These are phyloP conservation scores for Leucophenga maculata DNA, from an alignment of 2,888 invertebrate genomes.

Conservation along the genomic window DNA sequence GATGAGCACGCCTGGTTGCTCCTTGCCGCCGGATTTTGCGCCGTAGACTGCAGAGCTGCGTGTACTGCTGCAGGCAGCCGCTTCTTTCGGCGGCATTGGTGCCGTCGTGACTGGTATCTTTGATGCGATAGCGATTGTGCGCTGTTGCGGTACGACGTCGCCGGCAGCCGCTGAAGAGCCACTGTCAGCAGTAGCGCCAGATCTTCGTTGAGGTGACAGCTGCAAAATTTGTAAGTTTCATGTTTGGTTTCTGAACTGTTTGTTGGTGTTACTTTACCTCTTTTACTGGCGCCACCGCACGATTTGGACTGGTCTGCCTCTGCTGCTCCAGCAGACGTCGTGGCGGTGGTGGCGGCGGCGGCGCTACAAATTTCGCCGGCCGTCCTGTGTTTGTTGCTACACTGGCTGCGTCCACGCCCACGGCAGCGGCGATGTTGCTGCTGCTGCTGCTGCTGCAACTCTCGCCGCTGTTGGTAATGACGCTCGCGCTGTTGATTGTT, in stretches of 20 bases:
- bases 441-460: constrained; percentile 49
- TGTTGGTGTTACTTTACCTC: too few species aligned
- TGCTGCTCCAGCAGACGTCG: constrained; percentile 56
- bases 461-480: constrained; percentile 69
- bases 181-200: constrained; percentile 73
- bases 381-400: constrained; percentile 42
- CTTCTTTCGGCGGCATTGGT: constrained; percentile 39
- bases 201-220: constrained; percentile 64
- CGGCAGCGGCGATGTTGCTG: constrained; percentile 15
- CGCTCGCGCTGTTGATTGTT: constrained; percentile 75
- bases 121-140: constrained; percentile 57
- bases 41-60: background rate
- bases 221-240: constrained; percentile 27
- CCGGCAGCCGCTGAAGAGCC: constrained; percentile 72
- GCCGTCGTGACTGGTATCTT: constrained; percentile 52
- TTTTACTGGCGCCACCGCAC: constrained; percentile 46
- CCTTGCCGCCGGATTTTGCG: constrained; percentile 42
- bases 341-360: constrained; percentile 71
- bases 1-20: constrained; percentile 47
- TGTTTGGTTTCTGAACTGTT: too few species aligned
- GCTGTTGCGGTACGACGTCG: constrained; percentile 69
- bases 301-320: constrained; percentile 63
- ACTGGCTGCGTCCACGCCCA: constrained; percentile 38
- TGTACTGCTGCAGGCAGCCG: constrained; percentile 12
- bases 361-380: constrained; percentile 67